phyloP scores from a whole-genome alignment of 2,113 vertebrate genomes.

The Trogon melanurus region DNA sequence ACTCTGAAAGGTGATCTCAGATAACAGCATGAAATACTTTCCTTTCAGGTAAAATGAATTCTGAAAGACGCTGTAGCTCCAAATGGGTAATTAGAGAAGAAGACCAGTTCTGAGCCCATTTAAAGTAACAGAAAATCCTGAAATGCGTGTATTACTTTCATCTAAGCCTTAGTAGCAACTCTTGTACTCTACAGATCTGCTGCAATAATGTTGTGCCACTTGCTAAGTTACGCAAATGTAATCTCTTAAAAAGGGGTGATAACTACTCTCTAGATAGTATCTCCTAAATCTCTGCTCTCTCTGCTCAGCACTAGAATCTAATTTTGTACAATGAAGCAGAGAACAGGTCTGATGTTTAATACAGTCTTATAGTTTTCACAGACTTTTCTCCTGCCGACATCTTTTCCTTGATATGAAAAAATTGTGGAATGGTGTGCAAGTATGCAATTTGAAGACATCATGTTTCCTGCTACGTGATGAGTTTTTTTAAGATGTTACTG shows the following conservation, averaged over 20 bases:
- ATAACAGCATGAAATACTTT: accelerated
- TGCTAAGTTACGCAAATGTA: background rate
- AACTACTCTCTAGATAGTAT: background rate
- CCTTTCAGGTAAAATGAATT: background rate
- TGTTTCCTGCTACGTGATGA: background rate
- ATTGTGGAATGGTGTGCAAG: background rate
- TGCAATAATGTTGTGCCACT: background rate
- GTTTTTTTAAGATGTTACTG: background rate
- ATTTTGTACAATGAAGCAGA: background rate
- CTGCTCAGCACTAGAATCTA: background rate
- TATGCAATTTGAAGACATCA: background rate
- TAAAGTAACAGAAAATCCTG: background rate
- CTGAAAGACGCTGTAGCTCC: background rate
- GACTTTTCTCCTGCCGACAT: background rate
- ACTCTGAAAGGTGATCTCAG: background rate
- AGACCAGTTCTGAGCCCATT: background rate
- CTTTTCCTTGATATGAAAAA: background rate
- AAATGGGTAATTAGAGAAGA: background rate
- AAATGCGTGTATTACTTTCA: background rate
- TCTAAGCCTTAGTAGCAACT: background rate
- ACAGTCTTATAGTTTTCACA: background rate
- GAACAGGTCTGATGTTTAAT: background rate
- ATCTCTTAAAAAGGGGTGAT: background rate
- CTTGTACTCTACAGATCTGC: background rate
- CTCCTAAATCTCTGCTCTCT: background rate